These are phyloP conservation scores for Eulemur mongoz DNA, from an alignment of 2,797 vertebrate species.

Conservation along the genomic window DNA sequence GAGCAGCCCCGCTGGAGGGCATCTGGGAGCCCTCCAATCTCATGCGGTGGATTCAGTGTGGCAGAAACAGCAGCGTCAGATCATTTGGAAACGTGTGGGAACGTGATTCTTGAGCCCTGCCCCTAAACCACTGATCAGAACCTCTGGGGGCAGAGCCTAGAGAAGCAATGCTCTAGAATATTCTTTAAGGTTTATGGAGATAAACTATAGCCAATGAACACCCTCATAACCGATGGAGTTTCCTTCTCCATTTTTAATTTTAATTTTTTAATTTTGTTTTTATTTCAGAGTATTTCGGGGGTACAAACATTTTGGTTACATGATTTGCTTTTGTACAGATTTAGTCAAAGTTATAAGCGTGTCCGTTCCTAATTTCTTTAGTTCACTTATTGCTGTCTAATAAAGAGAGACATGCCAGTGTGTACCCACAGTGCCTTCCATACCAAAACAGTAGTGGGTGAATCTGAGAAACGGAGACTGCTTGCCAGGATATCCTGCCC, in stretches of 20 bases:
- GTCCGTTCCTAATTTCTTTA: background rate
- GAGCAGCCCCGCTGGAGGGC: rapidly evolving
- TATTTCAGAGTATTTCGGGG: no score
- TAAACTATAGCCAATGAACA: background rate
- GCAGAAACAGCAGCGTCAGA: background rate
- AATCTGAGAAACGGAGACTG: background rate
- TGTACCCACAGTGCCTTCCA: no score
- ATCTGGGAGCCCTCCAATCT: no score
- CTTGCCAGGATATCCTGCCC: no score
- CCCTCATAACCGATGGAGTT: background rate
- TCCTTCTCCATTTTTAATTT: background rate
- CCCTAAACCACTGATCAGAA: background rate
- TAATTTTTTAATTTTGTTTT: no score
- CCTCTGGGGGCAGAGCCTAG: no score
- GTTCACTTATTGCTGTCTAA: background rate
- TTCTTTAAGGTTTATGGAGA: background rate
- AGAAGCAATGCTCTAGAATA: background rate
- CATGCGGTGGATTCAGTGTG: background rate
- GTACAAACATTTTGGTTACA: no score
- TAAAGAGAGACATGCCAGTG: background rate
- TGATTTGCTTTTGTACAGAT: no score
- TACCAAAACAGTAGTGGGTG: rapidly evolving
- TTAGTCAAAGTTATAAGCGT: no score
- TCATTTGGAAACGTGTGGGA: background rate
- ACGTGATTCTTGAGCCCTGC: background rate